Evolutionary conservation across 2,797 vertebrate species (phyloP).

Genomic region (Intellagama lesueurii): DNA sequence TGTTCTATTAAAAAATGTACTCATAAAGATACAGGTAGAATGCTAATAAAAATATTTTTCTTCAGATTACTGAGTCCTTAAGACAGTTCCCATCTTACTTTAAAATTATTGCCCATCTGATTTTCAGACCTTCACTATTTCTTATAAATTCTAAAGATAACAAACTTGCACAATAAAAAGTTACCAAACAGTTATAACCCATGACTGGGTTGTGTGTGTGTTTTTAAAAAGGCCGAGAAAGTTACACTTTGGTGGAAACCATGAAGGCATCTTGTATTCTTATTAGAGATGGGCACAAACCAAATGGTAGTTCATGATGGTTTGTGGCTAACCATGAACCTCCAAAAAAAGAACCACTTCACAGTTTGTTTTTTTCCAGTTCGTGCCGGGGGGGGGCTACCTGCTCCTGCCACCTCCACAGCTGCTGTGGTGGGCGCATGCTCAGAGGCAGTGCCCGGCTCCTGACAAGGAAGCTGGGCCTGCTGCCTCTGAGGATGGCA

Average conservation of each 20-base stretch:
- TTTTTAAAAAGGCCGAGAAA: background rate
- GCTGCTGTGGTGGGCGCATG: too few species aligned
- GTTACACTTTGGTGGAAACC: background rate
- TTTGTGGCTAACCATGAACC: too few species aligned
- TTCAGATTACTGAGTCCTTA: conserved; percentile 1
- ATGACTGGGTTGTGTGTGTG: background rate
- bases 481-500: too few species aligned
- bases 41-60: background rate
- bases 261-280: background rate
- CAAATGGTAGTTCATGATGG: too few species aligned
- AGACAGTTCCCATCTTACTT: background rate
- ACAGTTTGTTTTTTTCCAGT: too few species aligned
- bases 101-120: background rate
- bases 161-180: background rate
- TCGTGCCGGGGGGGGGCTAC: too few species aligned
- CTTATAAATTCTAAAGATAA: background rate
- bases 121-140: background rate
- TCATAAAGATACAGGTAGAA: background rate
- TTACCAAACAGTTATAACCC: background rate
- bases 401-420: too few species aligned
- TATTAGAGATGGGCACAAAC: background rate
- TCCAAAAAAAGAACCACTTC: too few species aligned
- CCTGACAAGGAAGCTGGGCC: too few species aligned
- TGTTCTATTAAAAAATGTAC: background rate
- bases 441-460: too few species aligned